Evolutionary conservation across 1,140 invertebrate genomes (phyloP).

Genomic region (Drosophila willistoni): DNA sequence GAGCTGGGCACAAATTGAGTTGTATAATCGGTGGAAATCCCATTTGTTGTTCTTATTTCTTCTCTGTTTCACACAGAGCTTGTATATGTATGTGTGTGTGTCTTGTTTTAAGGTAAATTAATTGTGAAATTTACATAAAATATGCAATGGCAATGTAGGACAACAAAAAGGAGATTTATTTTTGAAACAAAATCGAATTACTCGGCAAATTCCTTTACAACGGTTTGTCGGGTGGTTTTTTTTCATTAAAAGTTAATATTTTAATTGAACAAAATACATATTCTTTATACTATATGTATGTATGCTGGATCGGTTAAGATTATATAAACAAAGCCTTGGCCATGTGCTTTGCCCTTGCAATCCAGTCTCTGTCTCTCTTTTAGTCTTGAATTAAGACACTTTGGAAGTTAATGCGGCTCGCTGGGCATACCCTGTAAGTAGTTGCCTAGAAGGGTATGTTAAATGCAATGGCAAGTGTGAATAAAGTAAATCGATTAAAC

Average conservation of each 20-base stretch:
- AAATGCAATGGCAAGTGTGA: no score
- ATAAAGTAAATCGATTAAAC: no score
- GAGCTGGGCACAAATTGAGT: slow-evolving; percentile 51
- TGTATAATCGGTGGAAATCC: slow-evolving; percentile 49
- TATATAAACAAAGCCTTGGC: neutral
- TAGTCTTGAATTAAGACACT: neutral
- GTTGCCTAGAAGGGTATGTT: neutral
- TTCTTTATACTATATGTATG: no score
- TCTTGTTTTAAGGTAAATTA: slow-evolving; percentile 27
- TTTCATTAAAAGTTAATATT: no score
- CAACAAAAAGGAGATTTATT: neutral
- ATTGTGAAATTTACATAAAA: slow-evolving; percentile 21
- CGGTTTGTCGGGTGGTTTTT: neutral
- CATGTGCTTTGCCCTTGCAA: slow-evolving; percentile 1
- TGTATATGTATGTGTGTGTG: slow-evolving; percentile 10
- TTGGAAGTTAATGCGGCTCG: neutral
- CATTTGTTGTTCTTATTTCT: slow-evolving; percentile 34
- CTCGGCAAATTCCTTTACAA: neutral
- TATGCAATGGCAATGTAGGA: neutral
- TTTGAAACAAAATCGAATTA: neutral
- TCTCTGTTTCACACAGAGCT: neutral
- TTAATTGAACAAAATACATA: no score
- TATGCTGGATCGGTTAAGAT: neutral
- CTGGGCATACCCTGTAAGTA: neutral
- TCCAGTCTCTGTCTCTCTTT: neutral